Conservation (phyloP, 2,888 invertebrate genomes). For the Arrhopalites spinosus region DNA sequence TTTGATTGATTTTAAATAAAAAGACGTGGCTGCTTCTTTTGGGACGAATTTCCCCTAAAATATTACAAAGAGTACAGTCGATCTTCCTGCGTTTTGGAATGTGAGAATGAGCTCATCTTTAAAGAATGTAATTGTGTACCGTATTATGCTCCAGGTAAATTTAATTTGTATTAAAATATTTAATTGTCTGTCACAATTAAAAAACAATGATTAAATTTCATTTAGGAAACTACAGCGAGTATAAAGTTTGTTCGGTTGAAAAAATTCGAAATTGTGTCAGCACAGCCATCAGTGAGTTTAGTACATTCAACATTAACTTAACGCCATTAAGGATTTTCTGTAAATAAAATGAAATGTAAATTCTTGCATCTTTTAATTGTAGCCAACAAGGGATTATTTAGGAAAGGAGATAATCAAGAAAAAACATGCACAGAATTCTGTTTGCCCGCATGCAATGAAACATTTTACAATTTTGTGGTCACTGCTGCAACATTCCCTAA, state of each 20-base stretch:
- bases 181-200: too few relatives aligned
- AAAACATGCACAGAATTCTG: constrained; percentile 29
- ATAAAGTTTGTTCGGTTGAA: constrained; percentile 6
- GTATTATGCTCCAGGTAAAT: constrained; percentile 50
- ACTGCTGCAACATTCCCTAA: constrained; percentile 53
- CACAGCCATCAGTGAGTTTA: not conserved
- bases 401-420: not conserved
- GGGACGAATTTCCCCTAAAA: constrained; percentile 42
- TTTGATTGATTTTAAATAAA: too few relatives aligned
- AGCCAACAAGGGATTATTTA: constrained; percentile 3
- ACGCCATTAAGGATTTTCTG: not conserved
- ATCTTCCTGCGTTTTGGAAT: constrained; percentile 52
- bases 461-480: constrained; percentile 51
- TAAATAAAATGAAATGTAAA: not conserved
- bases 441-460: constrained; percentile 54
- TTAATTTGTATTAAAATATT: too few relatives aligned
- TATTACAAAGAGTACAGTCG: constrained; percentile 52
- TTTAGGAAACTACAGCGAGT: constrained; percentile 16
- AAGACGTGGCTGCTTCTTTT: constrained; percentile 50
- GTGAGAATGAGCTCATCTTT: constrained; percentile 47
- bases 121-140: constrained; percentile 48
- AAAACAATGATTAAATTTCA: not conserved
- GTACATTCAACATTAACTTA: not conserved
- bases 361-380: not conserved
- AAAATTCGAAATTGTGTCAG: constrained; percentile 13